Percentiles rank a stretch among this genome's conserved stretches.
These are phyloP conservation scores for Oscheius sp. DNA, from an alignment of 2,888 invertebrate species.

Conservation along the genomic window DNA sequence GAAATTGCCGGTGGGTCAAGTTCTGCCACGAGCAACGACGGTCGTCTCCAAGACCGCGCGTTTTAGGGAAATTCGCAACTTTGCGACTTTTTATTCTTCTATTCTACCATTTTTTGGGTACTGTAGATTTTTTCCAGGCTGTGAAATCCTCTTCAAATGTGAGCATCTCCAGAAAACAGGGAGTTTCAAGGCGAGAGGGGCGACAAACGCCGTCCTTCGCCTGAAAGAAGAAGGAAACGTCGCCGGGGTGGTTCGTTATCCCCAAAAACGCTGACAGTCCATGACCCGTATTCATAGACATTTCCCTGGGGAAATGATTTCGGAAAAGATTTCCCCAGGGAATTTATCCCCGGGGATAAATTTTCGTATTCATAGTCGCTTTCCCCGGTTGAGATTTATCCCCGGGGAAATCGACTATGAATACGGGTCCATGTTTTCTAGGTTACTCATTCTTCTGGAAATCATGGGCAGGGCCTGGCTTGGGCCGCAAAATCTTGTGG, in stretches of 20 bases:
- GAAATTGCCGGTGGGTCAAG: conserved; percentile 43
- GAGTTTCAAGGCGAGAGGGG: conserved; percentile 73
- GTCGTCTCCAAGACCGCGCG: no score
- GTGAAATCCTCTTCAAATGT: conserved; percentile 67
- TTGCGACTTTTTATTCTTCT: no score
- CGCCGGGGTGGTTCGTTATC: conserved; percentile 51
- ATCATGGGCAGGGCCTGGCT: conserved; percentile 76
- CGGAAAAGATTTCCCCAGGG: not conserved
- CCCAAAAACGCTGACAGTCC: not conserved
- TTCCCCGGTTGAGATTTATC: not conserved
- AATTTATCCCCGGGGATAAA: no score
- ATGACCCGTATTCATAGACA: no score
- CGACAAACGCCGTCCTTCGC: conserved; percentile 67
- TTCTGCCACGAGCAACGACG: no score
- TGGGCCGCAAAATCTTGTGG: conserved; percentile 70
- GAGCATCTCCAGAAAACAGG: conserved; percentile 74
- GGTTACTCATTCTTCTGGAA: conserved; percentile 76
- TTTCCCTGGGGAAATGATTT: no score
- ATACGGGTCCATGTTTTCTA: not conserved
- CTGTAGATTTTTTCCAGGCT: conserved; percentile 10
- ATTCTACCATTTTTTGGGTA: no score
- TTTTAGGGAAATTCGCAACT: no score
- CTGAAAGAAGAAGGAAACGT: conserved; percentile 41
- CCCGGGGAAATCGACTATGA: not conserved
- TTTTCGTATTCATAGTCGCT: no score